These are phyloP conservation scores for Lacerta agilis DNA, from an alignment of 2,797 vertebrate species.

Conservation along the genomic window DNA sequence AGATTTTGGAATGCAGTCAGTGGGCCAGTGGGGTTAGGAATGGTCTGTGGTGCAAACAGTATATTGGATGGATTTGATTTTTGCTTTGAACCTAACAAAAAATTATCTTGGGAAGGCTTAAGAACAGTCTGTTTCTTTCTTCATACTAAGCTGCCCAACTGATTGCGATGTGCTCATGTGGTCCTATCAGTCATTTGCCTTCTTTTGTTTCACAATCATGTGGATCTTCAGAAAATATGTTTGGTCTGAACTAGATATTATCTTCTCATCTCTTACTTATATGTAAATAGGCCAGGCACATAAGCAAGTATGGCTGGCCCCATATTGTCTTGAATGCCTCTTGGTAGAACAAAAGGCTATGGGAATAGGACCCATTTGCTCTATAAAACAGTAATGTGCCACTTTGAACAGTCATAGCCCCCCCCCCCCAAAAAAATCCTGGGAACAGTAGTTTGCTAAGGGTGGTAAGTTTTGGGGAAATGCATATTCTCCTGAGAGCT, in stretches of 20 bases:
- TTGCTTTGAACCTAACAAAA: neutral
- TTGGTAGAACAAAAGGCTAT: neutral
- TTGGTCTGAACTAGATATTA: neutral
- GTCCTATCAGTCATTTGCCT: neutral
- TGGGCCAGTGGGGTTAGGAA: neutral
- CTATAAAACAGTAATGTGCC: too few species aligned
- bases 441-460: too few species aligned
- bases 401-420: too few species aligned
- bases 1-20: constrained; percentile 3
- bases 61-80: neutral
- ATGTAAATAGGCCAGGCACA: neutral
- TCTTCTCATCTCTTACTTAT: neutral
- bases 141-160: neutral
- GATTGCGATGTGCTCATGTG: neutral
- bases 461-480: too few species aligned
- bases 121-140: neutral
- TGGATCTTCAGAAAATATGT: neutral
- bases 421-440: too few species aligned
- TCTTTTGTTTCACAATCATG: neutral
- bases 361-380: too few species aligned
- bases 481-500: too few species aligned
- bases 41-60: neutral
- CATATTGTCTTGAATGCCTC: neutral
- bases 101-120: neutral
- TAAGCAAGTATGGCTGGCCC: neutral